Evolutionary conservation across 2,888 invertebrate species (phyloP).

Genomic region (Agriopis aurantiaria): DNA sequence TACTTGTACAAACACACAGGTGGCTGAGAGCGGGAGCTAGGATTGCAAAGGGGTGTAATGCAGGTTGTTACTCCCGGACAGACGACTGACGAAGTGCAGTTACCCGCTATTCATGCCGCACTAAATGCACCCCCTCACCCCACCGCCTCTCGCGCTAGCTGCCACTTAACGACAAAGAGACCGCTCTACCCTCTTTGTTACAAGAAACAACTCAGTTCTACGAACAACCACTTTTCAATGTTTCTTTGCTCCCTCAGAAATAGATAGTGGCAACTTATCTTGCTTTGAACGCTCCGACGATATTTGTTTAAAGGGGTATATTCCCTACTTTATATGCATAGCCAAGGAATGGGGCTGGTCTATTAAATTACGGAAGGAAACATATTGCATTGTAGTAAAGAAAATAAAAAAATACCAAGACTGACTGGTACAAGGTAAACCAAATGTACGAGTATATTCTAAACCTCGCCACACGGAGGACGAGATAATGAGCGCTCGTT

Average conservation of each 20-base stretch:
- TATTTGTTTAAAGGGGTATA: constrained; percentile 35
- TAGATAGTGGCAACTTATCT: constrained; percentile 63
- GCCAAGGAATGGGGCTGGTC: constrained; percentile 13
- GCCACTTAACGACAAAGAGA: constrained; percentile 85
- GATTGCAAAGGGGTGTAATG: constrained; percentile 60
- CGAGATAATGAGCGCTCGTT: background rate
- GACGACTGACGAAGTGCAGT: constrained; percentile 84
- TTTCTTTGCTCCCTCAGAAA: constrained; percentile 67
- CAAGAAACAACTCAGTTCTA: constrained; percentile 78
- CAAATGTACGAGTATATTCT: background rate
- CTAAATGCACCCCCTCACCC: constrained; percentile 75
- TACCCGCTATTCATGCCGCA: constrained; percentile 80
- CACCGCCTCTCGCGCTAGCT: constrained; percentile 61
- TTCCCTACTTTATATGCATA: constrained; percentile 30
- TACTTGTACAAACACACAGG: constrained; percentile 53
- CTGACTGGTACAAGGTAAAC: background rate
- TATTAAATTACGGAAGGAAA: constrained; percentile 20
- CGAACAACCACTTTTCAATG: constrained; percentile 74
- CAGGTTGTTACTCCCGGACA: constrained; percentile 82
- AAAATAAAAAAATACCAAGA: background rate
- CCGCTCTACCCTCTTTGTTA: constrained; percentile 84
- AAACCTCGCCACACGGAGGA: background rate
- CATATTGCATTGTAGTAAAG: constrained; percentile 12
- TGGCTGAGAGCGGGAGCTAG: constrained; percentile 50
- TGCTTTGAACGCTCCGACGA: constrained; percentile 41